Conservation (phyloP, 2,797 vertebrate species). For the Sebastiscus tertius region DNA sequence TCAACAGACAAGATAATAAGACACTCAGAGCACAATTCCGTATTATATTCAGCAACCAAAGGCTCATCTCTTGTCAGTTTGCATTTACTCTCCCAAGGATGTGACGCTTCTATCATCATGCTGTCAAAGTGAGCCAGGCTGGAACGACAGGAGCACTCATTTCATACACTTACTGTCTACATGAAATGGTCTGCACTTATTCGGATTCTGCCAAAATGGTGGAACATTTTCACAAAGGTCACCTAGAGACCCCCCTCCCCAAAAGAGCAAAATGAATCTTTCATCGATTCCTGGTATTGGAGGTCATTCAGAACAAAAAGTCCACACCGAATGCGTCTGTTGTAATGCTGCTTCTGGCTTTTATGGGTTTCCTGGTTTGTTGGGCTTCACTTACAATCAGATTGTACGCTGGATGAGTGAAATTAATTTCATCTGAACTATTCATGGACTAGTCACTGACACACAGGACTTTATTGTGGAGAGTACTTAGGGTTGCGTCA, state of each 20-base stretch:
- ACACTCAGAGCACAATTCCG: slow-evolving; percentile 99
- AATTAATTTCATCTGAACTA: slow-evolving; percentile 17
- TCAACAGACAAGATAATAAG: slow-evolving; percentile 99
- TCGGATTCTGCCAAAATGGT: slow-evolving; percentile 95
- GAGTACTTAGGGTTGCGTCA: not conserved
- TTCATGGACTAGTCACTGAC: not conserved
- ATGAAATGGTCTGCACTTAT: slow-evolving; percentile 97
- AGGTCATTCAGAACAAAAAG: slow-evolving; percentile 88
- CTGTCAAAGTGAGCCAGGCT: slow-evolving; percentile 98
- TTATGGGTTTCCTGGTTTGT: slow-evolving; percentile 21
- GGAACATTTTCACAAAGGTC: slow-evolving; percentile 98
- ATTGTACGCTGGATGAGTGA: slow-evolving; percentile 6
- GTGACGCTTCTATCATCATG: slow-evolving; percentile 99
- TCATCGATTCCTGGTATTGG: slow-evolving; percentile 89
- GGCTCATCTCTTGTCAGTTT: slow-evolving; percentile 99
- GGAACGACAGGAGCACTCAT: slow-evolving; percentile 96
- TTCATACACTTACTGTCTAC: slow-evolving; percentile 99
- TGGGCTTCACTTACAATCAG: not conserved
- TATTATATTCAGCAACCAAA: slow-evolving; percentile 99
- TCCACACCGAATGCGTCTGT: slow-evolving; percentile 79
- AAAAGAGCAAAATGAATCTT: slow-evolving; percentile 77
- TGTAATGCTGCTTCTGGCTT: slow-evolving; percentile 71
- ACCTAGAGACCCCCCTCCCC: slow-evolving; percentile 78
- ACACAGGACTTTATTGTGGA: not conserved
- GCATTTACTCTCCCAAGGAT: slow-evolving; percentile 99